A percentile compares a stretch with the other conserved stretches of the same genome.
phyloP scores from a whole-genome alignment of 2,797 vertebrate species.

The Gallirallus australis region DNA sequence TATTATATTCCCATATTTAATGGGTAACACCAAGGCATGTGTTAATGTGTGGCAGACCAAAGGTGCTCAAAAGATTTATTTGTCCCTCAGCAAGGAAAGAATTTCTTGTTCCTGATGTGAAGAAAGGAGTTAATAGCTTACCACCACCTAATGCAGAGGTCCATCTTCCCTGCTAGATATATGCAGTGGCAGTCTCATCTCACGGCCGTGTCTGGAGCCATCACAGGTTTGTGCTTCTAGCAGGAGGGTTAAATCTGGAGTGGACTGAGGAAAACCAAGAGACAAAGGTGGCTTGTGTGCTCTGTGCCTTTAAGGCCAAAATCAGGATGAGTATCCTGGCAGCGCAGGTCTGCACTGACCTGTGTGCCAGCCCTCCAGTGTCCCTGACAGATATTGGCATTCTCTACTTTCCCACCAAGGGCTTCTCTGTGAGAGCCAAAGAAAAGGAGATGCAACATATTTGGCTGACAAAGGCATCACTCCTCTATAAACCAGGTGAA shows the following conservation, averaged over 20 bases:
- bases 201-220: fast-evolving
- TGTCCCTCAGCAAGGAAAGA: neutral
- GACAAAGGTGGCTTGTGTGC: neutral
- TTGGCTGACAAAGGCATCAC: neutral
- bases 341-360: fast-evolving
- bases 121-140: neutral
- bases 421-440: neutral
- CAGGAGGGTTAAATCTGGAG: neutral
- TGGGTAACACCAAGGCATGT: neutral
- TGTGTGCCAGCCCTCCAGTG: fast-evolving
- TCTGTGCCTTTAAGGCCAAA: neutral
- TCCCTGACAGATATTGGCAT: neutral
- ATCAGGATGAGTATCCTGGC: neutral
- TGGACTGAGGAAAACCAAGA: neutral
- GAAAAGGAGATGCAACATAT: neutral
- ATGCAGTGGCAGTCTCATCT: neutral
- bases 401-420: neutral
- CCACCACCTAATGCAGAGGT: neutral
- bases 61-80: neutral
- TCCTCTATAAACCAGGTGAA: neutral
- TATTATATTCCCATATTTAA: neutral
- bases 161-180: neutral
- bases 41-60: neutral
- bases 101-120: neutral
- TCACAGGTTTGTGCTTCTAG: neutral